Evolutionary conservation across 2,888 invertebrate genomes (phyloP).

Genomic region (Caenorhabditis drosophilae): DNA sequence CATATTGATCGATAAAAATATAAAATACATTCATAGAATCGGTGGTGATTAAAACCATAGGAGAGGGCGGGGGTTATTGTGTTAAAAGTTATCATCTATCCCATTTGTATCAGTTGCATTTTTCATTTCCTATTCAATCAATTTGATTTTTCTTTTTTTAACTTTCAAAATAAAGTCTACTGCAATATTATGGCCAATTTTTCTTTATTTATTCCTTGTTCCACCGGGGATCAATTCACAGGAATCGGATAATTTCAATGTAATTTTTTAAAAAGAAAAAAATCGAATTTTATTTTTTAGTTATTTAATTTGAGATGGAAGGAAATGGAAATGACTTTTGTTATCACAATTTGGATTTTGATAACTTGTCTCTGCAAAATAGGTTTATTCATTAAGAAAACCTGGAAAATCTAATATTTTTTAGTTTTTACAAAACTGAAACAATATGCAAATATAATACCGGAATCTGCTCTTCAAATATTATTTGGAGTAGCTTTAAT

Average conservation of each 20-base stretch:
- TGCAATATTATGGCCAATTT: slow-evolving; percentile 7
- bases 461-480: slow-evolving; percentile 22
- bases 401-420: not conserved
- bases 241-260: not conserved
- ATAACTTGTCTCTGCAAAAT: slow-evolving; percentile 6
- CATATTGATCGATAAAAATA: no score
- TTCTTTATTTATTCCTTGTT: slow-evolving; percentile 2
- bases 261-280: not conserved
- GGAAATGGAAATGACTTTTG: slow-evolving; percentile 9
- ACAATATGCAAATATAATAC: slow-evolving; percentile 3
- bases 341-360: slow-evolving; percentile 6
- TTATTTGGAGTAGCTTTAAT: slow-evolving; percentile 8
- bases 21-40: no score
- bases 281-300: slow-evolving; percentile 9
- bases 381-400: not conserved
- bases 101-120: no score
- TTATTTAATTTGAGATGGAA: slow-evolving; percentile 15
- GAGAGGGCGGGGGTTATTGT: no score
- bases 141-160: no score
- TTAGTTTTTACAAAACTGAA: slow-evolving; percentile 14
- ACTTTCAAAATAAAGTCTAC: slow-evolving; percentile 16
- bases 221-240: not conserved
- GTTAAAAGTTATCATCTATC: no score
- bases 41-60: no score
- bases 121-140: no score